phyloP scores from a whole-genome alignment of 2,797 vertebrate genomes.

The Notolepis coatsorum region DNA sequence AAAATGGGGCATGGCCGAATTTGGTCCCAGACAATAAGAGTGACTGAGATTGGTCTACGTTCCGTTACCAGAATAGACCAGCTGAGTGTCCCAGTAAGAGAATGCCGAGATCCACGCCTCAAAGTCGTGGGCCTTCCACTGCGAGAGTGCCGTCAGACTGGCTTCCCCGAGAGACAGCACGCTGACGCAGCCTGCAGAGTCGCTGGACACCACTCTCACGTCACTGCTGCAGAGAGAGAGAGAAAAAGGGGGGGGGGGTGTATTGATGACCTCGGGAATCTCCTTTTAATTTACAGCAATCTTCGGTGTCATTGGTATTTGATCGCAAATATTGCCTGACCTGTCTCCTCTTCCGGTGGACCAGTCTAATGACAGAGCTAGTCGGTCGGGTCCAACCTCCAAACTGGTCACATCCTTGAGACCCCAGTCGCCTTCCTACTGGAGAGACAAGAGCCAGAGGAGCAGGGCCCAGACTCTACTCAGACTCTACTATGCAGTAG shows the following conservation, averaged over 20 bases:
- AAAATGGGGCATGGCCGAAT: too few relatives aligned
- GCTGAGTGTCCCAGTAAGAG: conserved; percentile 92
- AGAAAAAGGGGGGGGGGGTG: too few relatives aligned
- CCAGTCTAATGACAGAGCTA: conserved; percentile 95
- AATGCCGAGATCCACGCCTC: conserved; percentile 98
- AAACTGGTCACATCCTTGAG: conserved; percentile 78
- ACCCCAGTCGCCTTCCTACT: conserved; percentile 82
- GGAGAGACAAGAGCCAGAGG: conserved; percentile 70
- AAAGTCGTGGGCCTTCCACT: conserved; percentile 93
- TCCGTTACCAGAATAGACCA: conserved; percentile 91
- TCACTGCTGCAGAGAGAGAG: conserved; percentile 71
- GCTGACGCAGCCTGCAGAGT: conserved; percentile 89
- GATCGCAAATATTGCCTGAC: conserved; percentile 67
- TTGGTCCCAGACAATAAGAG: too few relatives aligned
- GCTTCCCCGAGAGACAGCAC: conserved; percentile 81
- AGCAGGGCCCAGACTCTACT: conserved; percentile 2
- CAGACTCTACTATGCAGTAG: too few relatives aligned
- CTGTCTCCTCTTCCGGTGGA: conserved; percentile 87
- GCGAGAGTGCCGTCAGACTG: conserved; percentile 68
- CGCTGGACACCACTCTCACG: conserved; percentile 88
- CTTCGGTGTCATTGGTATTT: neutral
- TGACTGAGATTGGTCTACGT: too few relatives aligned
- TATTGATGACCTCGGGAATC: neutral
- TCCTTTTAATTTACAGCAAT: neutral
- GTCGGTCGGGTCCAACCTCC: conserved; percentile 78